A percentile compares a stretch with the other conserved stretches of the same genome.
phyloP scores from a whole-genome alignment of 2,888 invertebrate genomes.

The Neoascia interrupta region DNA sequence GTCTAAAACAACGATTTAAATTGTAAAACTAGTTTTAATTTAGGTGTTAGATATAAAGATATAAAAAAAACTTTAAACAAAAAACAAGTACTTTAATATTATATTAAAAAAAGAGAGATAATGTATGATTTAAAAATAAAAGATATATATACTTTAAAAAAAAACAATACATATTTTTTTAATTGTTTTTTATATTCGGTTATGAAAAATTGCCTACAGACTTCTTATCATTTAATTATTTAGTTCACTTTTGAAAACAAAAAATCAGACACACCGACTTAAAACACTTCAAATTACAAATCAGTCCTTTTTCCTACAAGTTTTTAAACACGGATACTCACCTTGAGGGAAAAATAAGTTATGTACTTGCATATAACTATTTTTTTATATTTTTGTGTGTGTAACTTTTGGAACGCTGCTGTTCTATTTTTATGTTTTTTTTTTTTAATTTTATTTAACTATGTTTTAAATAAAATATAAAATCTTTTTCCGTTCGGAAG shows the following conservation, averaged over 20 bases:
- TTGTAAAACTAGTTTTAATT: conserved; percentile 64
- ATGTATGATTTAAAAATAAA: conserved; percentile 57
- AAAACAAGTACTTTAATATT: conserved; percentile 67
- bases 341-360: conserved; percentile 15
- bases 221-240: conserved; percentile 11
- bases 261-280: conserved; percentile 29
- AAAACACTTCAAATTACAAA: too few species aligned
- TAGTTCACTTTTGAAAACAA: conserved; percentile 16
- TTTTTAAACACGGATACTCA: conserved; percentile 57
- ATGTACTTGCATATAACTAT: conserved; percentile 43
- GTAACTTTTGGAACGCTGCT: too few species aligned
- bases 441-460: conserved; percentile 53
- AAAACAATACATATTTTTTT: conserved; percentile 56
- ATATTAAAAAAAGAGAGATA: conserved; percentile 44
- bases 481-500: conserved; percentile 22
- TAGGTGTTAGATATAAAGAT: conserved; percentile 61
- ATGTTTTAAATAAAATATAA: conserved; percentile 52
- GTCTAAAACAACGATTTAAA: conserved; percentile 55
- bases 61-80: conserved; percentile 58
- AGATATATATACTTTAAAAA: conserved; percentile 34
- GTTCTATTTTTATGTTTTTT: conserved; percentile 48
- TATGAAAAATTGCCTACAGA: too few species aligned
- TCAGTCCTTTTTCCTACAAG: conserved; percentile 41
- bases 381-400: conserved; percentile 69
- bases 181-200: conserved; percentile 19